phyloP scores from a whole-genome alignment of 2,888 invertebrate species.

The Drosophila aldrichi region DNA sequence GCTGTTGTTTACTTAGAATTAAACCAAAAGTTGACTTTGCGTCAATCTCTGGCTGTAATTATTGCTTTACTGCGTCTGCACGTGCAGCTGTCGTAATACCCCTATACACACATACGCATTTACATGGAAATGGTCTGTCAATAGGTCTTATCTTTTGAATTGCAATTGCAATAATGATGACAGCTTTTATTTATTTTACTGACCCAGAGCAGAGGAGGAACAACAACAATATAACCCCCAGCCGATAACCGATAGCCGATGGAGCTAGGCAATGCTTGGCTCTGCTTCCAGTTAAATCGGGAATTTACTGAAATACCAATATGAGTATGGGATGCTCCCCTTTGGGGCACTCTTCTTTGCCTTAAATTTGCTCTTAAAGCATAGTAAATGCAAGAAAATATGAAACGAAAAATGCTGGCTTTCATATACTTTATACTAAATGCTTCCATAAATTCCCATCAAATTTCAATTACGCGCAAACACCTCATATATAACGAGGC shows the following conservation, averaged over 20 bases:
- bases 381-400: background rate
- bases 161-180: constrained; percentile 25
- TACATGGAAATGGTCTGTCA: background rate
- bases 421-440: background rate
- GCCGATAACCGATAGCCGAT: constrained; percentile 9
- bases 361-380: background rate
- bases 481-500: background rate
- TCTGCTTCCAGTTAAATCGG: background rate
- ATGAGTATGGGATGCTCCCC: background rate
- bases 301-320: background rate
- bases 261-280: background rate
- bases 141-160: constrained; percentile 17
- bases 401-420: background rate
- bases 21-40: too few relatives aligned
- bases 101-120: background rate
- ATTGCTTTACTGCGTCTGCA: constrained; percentile 13
- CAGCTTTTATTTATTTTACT: constrained; percentile 7
- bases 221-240: too few relatives aligned
- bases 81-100: constrained; percentile 23
- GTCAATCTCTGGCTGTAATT: constrained; percentile 1
- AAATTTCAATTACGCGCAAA: constrained; percentile 7
- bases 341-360: background rate
- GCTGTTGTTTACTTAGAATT: constrained; percentile 1
- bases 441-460: constrained; percentile 8
- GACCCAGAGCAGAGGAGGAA: background rate